Conservation (phyloP, 2,797 vertebrate species). For the Sorex maritimensis region DNA sequence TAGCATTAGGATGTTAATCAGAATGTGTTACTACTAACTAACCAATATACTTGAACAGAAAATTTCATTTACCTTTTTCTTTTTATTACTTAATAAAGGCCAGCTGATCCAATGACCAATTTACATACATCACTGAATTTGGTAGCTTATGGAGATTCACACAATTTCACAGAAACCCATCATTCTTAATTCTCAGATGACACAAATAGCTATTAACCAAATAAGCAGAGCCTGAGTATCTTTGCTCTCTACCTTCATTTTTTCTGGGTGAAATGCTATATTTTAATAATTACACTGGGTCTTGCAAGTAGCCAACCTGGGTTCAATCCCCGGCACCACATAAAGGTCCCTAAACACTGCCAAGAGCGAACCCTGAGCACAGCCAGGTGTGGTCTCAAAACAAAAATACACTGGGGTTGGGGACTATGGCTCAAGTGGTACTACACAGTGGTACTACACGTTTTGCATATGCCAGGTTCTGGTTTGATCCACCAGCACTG, state of each 20-base stretch:
- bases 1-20: background rate
- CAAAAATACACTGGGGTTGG: too few relatives aligned
- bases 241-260: constrained; percentile 28
- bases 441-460: too few relatives aligned
- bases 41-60: background rate
- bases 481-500: too few relatives aligned
- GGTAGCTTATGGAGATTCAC: constrained; percentile 32
- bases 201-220: background rate
- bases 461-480: too few relatives aligned
- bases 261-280: constrained; percentile 11
- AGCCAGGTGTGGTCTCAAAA: too few relatives aligned
- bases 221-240: background rate
- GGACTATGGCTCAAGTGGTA: too few relatives aligned
- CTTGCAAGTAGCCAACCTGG: too few relatives aligned
- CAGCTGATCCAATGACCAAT: constrained; percentile 33
- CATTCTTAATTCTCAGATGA: constrained; percentile 26
- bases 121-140: background rate
- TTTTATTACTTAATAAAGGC: constrained; percentile 29
- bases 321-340: too few relatives aligned
- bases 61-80: background rate
- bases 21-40: background rate
- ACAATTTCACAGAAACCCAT: background rate
- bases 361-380: too few relatives aligned
- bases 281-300: constrained; percentile 53
- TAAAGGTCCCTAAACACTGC: too few relatives aligned